phyloP scores from a whole-genome alignment of 1,140 invertebrate species.

The Lordiphosa collinella region DNA sequence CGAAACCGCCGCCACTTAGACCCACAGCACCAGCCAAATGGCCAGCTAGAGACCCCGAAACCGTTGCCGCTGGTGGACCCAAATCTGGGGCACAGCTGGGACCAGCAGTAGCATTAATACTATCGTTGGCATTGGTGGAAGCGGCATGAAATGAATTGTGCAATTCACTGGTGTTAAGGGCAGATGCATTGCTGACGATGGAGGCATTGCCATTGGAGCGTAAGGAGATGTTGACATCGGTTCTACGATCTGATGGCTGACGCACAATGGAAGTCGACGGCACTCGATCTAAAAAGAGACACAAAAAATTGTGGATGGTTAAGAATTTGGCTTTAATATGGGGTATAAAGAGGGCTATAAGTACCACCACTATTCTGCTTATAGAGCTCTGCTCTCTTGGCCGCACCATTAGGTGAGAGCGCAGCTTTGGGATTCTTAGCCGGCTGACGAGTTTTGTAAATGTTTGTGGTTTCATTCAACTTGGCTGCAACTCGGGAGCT shows the following conservation, averaged over 20 bases:
- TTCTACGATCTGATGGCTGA: conserved; percentile 73
- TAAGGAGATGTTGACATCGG: conserved; percentile 69
- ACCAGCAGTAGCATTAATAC: conserved; percentile 32
- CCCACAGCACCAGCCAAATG: conserved; percentile 28
- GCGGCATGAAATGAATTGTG: conserved; percentile 57
- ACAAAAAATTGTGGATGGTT: neutral
- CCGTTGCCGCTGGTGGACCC: conserved; percentile 26
- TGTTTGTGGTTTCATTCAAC: no score
- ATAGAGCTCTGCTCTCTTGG: conserved; percentile 35
- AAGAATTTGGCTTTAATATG: neutral
- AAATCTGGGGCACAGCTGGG: conserved; percentile 34
- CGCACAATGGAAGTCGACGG: conserved; percentile 67
- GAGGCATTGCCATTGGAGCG: conserved; percentile 74
- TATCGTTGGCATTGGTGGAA: conserved; percentile 40
- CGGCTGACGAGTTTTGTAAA: conserved; percentile 4
- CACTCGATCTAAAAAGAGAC: conserved; percentile 53
- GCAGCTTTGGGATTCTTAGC: conserved; percentile 37
- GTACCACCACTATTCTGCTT: conserved; percentile 48
- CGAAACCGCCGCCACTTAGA: conserved; percentile 20
- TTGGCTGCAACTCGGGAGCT: no score
- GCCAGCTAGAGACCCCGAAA: conserved; percentile 36
- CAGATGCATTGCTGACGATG: conserved; percentile 35
- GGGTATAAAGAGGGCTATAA: neutral
- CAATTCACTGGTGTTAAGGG: conserved; percentile 61
- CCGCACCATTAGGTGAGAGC: conserved; percentile 12